These are phyloP conservation scores for Hipparchia semele DNA, from an alignment of 2,888 invertebrate genomes.

Conservation along the genomic window DNA sequence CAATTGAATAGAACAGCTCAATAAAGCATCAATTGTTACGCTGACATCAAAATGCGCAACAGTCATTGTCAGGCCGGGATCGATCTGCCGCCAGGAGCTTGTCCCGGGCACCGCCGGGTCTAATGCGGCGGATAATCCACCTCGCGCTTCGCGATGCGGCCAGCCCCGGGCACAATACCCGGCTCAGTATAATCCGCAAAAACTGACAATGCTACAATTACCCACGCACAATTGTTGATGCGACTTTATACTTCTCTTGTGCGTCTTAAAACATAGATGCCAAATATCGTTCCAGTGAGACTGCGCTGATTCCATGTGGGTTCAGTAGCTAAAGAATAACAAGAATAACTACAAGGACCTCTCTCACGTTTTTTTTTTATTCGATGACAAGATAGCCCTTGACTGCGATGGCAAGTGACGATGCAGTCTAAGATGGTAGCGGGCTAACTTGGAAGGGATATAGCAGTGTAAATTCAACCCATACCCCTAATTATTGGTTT, in stretches of 20 bases:
- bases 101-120: conserved; percentile 56
- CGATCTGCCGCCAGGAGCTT: conserved; percentile 58
- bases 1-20: conserved; percentile 2
- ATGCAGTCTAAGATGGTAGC: too few relatives aligned
- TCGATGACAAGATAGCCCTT: too few relatives aligned
- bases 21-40: conserved; percentile 14
- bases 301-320: background rate
- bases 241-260: conserved; percentile 39
- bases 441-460: too few relatives aligned
- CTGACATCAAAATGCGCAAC: conserved; percentile 68
- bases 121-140: conserved; percentile 77
- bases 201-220: conserved; percentile 61
- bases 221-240: conserved; percentile 41
- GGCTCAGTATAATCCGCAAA: conserved; percentile 73
- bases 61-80: conserved; percentile 56
- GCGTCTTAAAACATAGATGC: conserved; percentile 41
- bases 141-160: conserved; percentile 64
- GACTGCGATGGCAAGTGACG: too few relatives aligned
- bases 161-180: conserved; percentile 52
- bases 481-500: too few relatives aligned
- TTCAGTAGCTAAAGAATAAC: background rate
- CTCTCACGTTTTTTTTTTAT: too few relatives aligned
- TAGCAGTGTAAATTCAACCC: too few relatives aligned
- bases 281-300: conserved; percentile 5
- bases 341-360: too few relatives aligned